Evolutionary conservation across 2,113 vertebrate species (phyloP).

Genomic region (Aramus guarauna): DNA sequence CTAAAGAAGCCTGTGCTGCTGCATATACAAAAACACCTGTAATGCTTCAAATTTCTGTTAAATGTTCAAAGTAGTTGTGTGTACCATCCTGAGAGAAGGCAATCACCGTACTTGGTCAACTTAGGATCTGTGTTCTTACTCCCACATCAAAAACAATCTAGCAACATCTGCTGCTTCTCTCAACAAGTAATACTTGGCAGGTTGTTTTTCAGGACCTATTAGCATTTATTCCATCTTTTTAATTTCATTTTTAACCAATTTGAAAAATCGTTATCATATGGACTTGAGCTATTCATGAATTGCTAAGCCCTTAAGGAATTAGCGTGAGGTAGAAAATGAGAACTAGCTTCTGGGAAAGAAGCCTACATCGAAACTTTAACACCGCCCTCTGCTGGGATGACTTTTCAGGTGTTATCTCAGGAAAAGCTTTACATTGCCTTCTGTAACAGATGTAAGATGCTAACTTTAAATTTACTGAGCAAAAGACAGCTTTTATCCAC

Average conservation of each 20-base stretch:
- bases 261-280: background rate
- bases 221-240: background rate
- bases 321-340: background rate
- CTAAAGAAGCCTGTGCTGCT: background rate
- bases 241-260: background rate
- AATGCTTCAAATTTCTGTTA: background rate
- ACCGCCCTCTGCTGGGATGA: constrained; percentile 17
- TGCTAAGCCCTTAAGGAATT: background rate
- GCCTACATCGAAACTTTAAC: background rate
- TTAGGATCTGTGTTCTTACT: background rate
- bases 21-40: background rate
- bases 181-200: background rate
- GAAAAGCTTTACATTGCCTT: background rate
- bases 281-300: background rate
- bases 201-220: background rate
- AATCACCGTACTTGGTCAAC: background rate
- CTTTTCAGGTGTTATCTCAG: background rate
- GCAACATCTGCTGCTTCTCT: background rate
- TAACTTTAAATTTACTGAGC: background rate
- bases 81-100: background rate
- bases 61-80: no score
- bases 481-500: background rate
- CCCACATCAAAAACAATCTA: background rate
- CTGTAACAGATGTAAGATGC: background rate
- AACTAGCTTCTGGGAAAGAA: background rate